A percentile compares a stretch with the other conserved stretches of the same genome.
phyloP scores from a whole-genome alignment of 2,797 vertebrate genomes.

The Ciconia nigra region DNA sequence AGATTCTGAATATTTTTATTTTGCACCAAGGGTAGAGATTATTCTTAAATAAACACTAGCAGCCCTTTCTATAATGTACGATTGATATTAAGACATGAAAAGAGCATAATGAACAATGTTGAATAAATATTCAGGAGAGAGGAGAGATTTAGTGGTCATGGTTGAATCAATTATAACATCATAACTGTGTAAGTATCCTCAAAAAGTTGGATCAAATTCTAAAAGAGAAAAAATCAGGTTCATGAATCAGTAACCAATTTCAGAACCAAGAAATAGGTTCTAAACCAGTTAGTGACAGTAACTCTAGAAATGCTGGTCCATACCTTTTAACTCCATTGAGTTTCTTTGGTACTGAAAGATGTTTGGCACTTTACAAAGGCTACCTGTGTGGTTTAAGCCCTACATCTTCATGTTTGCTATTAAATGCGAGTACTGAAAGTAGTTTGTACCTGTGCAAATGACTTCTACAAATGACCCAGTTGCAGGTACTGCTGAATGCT shows the following conservation, averaged over 20 bases:
- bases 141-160: not conserved
- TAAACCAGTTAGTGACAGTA: not conserved
- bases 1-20: not conserved
- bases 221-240: not conserved
- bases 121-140: not conserved
- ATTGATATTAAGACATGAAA: not conserved
- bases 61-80: not conserved
- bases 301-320: not conserved
- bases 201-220: not conserved
- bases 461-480: not conserved
- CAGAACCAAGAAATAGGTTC: not conserved
- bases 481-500: not conserved
- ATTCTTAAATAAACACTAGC: not conserved
- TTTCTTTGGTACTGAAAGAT: not conserved
- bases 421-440: not conserved
- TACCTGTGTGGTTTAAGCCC: not conserved
- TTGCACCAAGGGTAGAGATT: not conserved
- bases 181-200: not conserved
- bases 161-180: not conserved
- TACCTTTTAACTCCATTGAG: not conserved
- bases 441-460: not conserved
- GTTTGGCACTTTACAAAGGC: not conserved
- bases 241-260: not conserved
- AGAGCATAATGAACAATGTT: not conserved
- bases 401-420: not conserved